Evolutionary conservation across 2,113 vertebrate genomes (phyloP).

Genomic region (Labeo rohita): DNA sequence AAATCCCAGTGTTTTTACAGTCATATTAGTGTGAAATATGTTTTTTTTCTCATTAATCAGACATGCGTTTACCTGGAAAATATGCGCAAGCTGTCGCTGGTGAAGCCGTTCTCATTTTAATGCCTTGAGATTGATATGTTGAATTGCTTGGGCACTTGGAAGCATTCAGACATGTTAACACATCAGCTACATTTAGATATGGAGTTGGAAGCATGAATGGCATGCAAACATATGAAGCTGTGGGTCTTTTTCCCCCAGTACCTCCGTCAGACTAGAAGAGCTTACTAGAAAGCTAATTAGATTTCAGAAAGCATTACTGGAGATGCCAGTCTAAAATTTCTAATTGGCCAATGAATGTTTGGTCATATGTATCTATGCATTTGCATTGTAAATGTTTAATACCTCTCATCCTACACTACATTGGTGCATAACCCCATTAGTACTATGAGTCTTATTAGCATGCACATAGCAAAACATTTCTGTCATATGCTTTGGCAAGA

Average conservation of each 20-base stretch:
- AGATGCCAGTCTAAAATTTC: background rate
- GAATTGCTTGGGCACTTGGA: background rate
- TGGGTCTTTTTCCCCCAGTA: background rate
- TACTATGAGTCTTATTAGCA: background rate
- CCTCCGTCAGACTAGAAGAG: background rate
- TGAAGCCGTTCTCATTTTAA: background rate
- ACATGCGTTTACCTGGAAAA: slow-evolving; percentile 14
- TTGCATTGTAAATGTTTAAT: background rate
- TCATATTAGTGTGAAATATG: background rate
- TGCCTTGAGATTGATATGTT: background rate
- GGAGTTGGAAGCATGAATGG: background rate
- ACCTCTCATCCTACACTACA: background rate
- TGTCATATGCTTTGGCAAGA: background rate
- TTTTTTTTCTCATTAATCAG: background rate
- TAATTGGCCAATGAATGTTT: background rate
- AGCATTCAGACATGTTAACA: slow-evolving; percentile 8
- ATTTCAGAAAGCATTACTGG: background rate
- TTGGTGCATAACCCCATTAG: background rate
- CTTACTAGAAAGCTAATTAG: background rate
- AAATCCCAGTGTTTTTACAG: background rate
- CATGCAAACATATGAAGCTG: background rate
- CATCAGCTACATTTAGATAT: background rate
- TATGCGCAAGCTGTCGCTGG: background rate
- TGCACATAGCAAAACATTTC: background rate
- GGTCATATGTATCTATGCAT: background rate